phyloP scores from a whole-genome alignment of 2,888 invertebrate species.

The Poecilus cupreus region DNA sequence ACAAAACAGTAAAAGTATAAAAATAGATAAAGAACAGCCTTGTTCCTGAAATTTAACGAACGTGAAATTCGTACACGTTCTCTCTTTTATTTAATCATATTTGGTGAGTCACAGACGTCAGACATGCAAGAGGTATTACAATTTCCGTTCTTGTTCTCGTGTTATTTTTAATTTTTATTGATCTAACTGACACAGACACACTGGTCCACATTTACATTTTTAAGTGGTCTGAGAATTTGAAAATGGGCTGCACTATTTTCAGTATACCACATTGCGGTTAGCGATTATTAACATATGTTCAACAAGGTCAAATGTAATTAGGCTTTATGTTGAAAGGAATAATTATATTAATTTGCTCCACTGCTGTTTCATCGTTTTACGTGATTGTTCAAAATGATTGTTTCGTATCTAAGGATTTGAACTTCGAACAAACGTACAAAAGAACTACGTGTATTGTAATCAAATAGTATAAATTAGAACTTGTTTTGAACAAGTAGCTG shows the following conservation, averaged over 20 bases:
- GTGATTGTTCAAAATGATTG: neutral
- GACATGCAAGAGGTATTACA: neutral
- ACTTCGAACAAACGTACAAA: neutral
- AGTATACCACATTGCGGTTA: neutral
- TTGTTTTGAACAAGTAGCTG: too few species aligned
- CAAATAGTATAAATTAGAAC: too few species aligned
- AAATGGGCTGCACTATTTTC: neutral
- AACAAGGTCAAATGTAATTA: neutral
- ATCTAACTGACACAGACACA: neutral
- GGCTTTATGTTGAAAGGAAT: neutral
- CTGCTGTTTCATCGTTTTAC: neutral
- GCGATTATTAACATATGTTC: neutral
- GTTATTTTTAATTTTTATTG: constrained; percentile 1
- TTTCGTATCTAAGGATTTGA: neutral
- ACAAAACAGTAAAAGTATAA: too few species aligned
- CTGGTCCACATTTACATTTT: too few species aligned
- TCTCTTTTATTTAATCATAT: neutral
- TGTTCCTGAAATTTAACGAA: neutral
- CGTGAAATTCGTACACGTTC: neutral
- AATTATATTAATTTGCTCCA: neutral
- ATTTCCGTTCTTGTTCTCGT: neutral
- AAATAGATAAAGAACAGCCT: neutral
- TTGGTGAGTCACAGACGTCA: neutral
- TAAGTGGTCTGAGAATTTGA: neutral
- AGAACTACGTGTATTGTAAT: neutral